Base-by-base conservation (phyloP, 2,797 vertebrate species). In the Lutjanus campechanus region DNA sequence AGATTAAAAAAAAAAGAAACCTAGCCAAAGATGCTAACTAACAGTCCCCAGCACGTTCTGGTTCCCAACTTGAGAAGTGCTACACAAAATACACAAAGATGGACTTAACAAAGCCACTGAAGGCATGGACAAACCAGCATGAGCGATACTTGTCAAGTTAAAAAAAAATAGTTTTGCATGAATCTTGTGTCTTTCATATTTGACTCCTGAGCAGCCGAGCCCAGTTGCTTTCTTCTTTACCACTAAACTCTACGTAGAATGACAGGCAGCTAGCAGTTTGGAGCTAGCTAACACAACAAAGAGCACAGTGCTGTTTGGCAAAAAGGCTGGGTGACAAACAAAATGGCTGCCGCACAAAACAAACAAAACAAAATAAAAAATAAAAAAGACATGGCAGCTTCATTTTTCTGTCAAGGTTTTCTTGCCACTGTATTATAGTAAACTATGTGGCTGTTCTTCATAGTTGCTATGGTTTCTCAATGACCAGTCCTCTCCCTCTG, bases 41-140 rank as follows among this genome's bases (percentile, higher is more conserved):
- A 85, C 54, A 60, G 86, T 90, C 88, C 84, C 83, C 73, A 83
- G 87, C 88, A 91, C 85, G 73, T 88, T 90, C 78, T 87, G 83
- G 81, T 83, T 86, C 73, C 79, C 69, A 85, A 77, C 77, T 76
- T 83, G 56, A 89, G 63, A 89, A 87, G 81, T 84, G 82, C 82
- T 77, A 77, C 73, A 88, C 61, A 78, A 85, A 86, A 84, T 50
- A 81, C 69, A 72, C 53, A 74, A 69, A 88, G 62, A 90, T 61
- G 77, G 87, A 90, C 88, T 88, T 89, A 73, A 77, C 79, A 71
- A 84, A 94, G 84, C 87, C 86, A 88, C 82, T 85, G 77, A 86
- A 81, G 93, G 90, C 92, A 94, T 94, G 92, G 91, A 92, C 81
- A 90, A 93, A 94, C 91, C 92, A 94, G 93, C 93, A 94, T 94